phyloP scores from a whole-genome alignment of 2,113 vertebrate genomes.

The Nibea albiflora region DNA sequence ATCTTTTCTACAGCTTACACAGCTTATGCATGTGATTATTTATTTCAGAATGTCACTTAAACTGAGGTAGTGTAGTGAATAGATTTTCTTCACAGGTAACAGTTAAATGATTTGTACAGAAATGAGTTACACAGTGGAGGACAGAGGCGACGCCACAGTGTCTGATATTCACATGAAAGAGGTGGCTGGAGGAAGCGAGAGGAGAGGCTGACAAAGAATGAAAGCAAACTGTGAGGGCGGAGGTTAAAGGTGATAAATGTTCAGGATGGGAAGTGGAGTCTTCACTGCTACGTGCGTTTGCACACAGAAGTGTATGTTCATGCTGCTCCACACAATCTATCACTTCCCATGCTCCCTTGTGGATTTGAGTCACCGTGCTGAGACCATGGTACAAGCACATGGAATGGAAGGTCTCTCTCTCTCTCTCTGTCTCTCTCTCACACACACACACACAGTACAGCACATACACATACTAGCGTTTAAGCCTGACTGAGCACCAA shows the following conservation, averaged over 20 bases:
- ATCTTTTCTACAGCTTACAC: not conserved
- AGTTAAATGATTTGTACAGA: not conserved
- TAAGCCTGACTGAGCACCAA: slow-evolving; percentile 52
- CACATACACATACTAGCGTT: slow-evolving; percentile 38
- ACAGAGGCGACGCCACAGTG: not conserved
- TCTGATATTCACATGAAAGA: not conserved
- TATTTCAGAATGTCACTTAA: not conserved
- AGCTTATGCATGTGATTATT: not conserved
- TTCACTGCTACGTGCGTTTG: not conserved
- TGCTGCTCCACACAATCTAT: slow-evolving; percentile 1
- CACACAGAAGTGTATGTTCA: slow-evolving; percentile 3
- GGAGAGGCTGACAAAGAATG: not conserved
- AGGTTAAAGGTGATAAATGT: slow-evolving; percentile 6
- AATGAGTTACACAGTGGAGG: not conserved
- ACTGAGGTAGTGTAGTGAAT: not conserved
- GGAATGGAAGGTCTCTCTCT: slow-evolving; percentile 1
- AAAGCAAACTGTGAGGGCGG: not conserved
- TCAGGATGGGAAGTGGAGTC: not conserved
- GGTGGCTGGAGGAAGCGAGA: not conserved
- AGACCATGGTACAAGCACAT: slow-evolving; percentile 1
- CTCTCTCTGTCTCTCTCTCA: no score
- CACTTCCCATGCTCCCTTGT: slow-evolving; percentile 8
- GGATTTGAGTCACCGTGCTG: slow-evolving; percentile 22
- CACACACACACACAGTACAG: slow-evolving; percentile 23
- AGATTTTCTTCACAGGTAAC: not conserved